Conservation (phyloP, 2,888 invertebrate species). For the Stenurella melanura region DNA sequence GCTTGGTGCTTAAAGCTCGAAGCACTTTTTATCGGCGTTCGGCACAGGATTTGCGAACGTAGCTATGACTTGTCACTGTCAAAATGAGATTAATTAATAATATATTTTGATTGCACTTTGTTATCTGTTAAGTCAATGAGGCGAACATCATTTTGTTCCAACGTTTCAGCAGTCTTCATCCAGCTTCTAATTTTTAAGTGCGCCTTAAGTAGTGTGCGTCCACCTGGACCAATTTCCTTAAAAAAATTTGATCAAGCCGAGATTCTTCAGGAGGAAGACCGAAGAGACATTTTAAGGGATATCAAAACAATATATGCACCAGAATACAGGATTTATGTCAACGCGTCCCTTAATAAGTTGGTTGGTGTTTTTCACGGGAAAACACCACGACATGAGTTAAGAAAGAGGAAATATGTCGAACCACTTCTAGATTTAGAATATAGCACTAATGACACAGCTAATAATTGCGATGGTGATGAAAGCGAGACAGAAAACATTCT, state of each 20-base stretch:
- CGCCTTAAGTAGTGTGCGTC: not conserved
- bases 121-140: not conserved
- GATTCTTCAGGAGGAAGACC: constrained; percentile 61
- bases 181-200: not conserved
- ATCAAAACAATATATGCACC: constrained; percentile 62
- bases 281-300: constrained; percentile 59
- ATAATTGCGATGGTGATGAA: not conserved
- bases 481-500: not conserved
- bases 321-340: constrained; percentile 53
- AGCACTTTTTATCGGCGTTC: too few relatives aligned
- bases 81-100: not conserved
- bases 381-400: not conserved
- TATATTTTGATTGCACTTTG: not conserved
- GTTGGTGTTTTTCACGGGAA: constrained; percentile 36
- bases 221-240: constrained; percentile 19
- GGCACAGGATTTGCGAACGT: not conserved
- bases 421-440: not conserved
- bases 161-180: not conserved
- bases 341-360: constrained; percentile 41
- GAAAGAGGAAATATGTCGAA: not conserved
- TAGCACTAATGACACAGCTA: not conserved
- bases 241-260: constrained; percentile 59
- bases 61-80: not conserved
- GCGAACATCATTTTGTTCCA: not conserved
- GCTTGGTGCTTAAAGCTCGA: too few relatives aligned